phyloP scores from a whole-genome alignment of 2,888 invertebrate species.

The Pristionchus japonicus region DNA sequence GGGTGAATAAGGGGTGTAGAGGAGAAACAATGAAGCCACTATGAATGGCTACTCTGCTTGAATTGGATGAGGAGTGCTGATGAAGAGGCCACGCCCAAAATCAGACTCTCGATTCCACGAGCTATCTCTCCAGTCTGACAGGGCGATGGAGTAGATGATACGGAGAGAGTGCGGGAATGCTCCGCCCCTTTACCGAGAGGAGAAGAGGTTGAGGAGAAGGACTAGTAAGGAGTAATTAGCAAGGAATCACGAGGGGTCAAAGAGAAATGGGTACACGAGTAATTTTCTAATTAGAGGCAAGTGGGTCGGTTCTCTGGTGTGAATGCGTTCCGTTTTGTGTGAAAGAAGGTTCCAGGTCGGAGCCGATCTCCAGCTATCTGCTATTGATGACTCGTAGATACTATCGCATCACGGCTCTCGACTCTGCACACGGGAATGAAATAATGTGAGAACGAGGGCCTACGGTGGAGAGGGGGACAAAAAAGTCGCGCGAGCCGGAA shows the following conservation, averaged over 20 bases:
- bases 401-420: not conserved
- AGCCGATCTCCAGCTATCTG: not conserved
- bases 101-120: not conserved
- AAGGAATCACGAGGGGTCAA: not conserved
- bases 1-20: not conserved
- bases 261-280: not conserved
- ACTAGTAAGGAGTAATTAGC: not conserved
- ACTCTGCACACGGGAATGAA: not conserved
- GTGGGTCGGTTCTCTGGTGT: not conserved
- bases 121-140: not conserved
- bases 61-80: not conserved
- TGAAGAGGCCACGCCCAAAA: not conserved
- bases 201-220: not conserved
- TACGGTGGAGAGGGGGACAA: not conserved
- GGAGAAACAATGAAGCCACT: not conserved
- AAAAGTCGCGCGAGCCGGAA: not conserved
- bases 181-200: not conserved
- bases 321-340: not conserved
- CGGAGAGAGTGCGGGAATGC: not conserved
- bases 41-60: not conserved
- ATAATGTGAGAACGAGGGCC: not conserved
- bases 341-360: not conserved
- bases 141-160: not conserved
- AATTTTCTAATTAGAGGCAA: not conserved
- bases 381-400: not conserved